These are phyloP conservation scores for Sebastes alutus DNA, from an alignment of 2,797 vertebrate species.

Conservation along the genomic window DNA sequence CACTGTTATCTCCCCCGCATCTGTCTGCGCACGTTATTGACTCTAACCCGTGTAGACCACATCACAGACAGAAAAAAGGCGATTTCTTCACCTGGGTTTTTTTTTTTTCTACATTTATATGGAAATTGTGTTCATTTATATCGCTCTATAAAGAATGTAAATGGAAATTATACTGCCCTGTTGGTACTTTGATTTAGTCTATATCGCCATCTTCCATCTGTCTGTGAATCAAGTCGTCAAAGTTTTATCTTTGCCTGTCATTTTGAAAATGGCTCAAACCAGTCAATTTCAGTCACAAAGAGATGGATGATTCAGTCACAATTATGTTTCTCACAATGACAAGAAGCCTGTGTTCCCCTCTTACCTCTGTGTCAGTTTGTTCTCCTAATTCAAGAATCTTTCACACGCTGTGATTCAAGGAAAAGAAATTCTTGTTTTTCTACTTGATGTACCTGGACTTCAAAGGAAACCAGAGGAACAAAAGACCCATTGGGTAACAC, in stretches of 20 bases:
- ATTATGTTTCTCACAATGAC: slow-evolving; percentile 26
- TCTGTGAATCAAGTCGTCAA: slow-evolving; percentile 40
- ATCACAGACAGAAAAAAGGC: slow-evolving; percentile 5
- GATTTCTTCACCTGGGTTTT: slow-evolving; percentile 23
- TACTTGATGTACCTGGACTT: slow-evolving; percentile 2
- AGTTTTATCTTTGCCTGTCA: slow-evolving; percentile 36
- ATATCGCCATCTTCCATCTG: slow-evolving; percentile 46
- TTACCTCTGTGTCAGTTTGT: neutral
- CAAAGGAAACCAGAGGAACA: neutral
- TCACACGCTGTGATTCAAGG: neutral
- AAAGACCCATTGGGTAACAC: neutral
- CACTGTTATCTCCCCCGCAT: slow-evolving; percentile 35
- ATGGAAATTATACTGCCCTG: slow-evolving; percentile 29
- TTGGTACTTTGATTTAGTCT: slow-evolving; percentile 40
- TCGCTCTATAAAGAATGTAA: slow-evolving; percentile 47
- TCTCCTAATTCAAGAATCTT: neutral
- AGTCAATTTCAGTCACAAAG: slow-evolving; percentile 30
- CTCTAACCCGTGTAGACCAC: slow-evolving; percentile 14
- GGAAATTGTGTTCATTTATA: slow-evolving; percentile 51
- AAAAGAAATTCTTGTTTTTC: neutral
- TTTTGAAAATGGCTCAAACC: slow-evolving; percentile 34
- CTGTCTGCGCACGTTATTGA: slow-evolving; percentile 41
- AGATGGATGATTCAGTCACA: slow-evolving; percentile 28
- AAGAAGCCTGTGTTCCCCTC: slow-evolving; percentile 6
- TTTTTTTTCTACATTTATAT: slow-evolving; percentile 30